A percentile compares a stretch with the other conserved stretches of the same genome.
phyloP scores from a whole-genome alignment of 1,140 invertebrate species.

The Triops longicaudatus region DNA sequence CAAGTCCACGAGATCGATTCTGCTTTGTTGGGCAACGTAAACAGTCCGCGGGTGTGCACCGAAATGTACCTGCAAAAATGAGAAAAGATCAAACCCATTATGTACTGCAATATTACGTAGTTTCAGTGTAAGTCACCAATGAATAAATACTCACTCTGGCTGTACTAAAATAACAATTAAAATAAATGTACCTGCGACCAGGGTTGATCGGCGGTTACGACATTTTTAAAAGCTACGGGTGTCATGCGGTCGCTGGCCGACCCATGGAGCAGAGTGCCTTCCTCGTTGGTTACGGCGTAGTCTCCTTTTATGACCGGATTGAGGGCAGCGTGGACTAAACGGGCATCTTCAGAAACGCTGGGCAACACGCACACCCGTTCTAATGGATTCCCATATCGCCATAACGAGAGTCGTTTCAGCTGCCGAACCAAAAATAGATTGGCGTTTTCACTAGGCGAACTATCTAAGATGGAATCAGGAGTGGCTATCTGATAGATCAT shows the following conservation, averaged over 20 bases:
- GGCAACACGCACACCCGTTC: neutral
- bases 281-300: conserved; percentile 2
- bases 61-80: neutral
- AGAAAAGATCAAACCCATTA: too few relatives aligned
- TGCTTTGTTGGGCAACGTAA: neutral
- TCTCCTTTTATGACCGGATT: neutral
- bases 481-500: neutral
- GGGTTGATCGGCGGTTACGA: neutral
- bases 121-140: too few relatives aligned
- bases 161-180: too few relatives aligned
- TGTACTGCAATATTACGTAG: too few relatives aligned
- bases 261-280: neutral
- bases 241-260: neutral
- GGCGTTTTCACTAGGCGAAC: too few relatives aligned
- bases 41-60: neutral
- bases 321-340: neutral
- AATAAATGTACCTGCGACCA: neutral
- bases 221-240: neutral
- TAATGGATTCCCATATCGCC: neutral
- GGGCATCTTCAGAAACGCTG: neutral
- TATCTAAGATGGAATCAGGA: neutral
- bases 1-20: neutral
- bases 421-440: neutral
- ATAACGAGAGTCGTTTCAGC: neutral
- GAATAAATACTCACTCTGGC: too few relatives aligned